Evolutionary conservation across 2,113 vertebrate species (phyloP).

Genomic region (Bambusicola thoracicus): DNA sequence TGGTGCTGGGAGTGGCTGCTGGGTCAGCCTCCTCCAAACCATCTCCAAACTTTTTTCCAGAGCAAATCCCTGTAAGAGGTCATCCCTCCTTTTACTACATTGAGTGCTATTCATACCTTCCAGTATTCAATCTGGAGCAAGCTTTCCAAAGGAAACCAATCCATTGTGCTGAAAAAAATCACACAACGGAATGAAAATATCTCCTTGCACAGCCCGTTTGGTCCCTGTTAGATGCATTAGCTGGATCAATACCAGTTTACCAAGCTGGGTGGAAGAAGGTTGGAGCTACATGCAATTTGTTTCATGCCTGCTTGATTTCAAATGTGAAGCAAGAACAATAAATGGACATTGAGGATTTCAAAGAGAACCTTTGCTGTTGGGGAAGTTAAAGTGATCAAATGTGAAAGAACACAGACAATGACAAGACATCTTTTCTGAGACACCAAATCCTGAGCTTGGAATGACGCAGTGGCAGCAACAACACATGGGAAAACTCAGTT

Average conservation of each 20-base stretch:
- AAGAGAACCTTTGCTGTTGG: not conserved
- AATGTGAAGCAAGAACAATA: not conserved
- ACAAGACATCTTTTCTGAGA: not conserved
- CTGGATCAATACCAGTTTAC: not conserved
- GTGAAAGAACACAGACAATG: not conserved
- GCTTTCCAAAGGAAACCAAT: not conserved
- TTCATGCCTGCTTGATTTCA: not conserved
- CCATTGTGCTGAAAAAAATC: not conserved
- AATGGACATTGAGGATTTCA: not conserved
- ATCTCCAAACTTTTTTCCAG: not conserved
- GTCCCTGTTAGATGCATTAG: not conserved
- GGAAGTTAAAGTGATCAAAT: not conserved
- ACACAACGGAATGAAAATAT: not conserved
- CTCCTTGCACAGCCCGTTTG: not conserved
- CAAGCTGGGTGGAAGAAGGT: not conserved
- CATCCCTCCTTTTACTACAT: not conserved
- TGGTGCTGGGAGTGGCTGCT: not conserved
- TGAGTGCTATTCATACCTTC: not conserved
- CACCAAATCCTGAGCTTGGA: not conserved
- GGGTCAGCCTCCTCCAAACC: not conserved
- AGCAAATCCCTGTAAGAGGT: not conserved
- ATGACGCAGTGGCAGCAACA: rapidly evolving
- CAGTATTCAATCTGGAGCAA: not conserved
- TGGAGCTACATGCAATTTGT: not conserved
- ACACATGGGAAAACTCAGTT: not conserved